Evolutionary conservation across 2,113 vertebrate genomes (phyloP).

Genomic region (Apaloderma vittatum): DNA sequence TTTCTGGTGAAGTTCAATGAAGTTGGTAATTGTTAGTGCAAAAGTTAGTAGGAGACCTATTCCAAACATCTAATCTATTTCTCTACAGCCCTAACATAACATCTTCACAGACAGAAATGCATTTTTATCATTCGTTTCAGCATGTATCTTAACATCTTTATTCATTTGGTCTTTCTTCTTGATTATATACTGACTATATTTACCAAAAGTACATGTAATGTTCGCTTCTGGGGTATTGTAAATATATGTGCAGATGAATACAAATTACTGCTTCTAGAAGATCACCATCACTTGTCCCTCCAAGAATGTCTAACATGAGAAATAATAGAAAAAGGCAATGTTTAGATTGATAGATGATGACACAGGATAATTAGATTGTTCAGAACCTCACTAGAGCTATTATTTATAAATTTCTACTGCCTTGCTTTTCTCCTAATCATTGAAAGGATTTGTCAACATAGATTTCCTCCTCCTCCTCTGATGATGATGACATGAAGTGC

Average conservation of each 20-base stretch:
- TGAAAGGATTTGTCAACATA: slow-evolving; percentile 66
- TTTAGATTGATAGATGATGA: slow-evolving; percentile 57
- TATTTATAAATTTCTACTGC: slow-evolving; percentile 53
- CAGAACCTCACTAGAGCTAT: slow-evolving; percentile 34
- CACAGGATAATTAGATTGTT: slow-evolving; percentile 60
- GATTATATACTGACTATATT: not conserved
- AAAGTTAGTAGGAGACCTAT: not conserved
- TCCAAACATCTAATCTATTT: slow-evolving; percentile 6
- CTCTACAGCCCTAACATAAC: not conserved
- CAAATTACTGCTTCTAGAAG: slow-evolving; percentile 13
- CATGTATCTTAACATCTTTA: not conserved
- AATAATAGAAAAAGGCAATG: not conserved
- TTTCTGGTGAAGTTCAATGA: slow-evolving; percentile 24
- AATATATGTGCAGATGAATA: not conserved
- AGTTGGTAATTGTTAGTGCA: not conserved
- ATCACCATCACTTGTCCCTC: slow-evolving; percentile 9
- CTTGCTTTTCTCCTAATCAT: slow-evolving; percentile 49
- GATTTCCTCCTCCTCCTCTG: slow-evolving; percentile 22
- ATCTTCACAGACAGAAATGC: not conserved
- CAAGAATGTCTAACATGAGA: not conserved
- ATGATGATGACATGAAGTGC: slow-evolving; percentile 12
- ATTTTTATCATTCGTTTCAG: not conserved
- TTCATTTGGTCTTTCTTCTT: not conserved
- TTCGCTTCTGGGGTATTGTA: not conserved
- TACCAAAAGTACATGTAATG: not conserved